Conservation (phyloP, 2,113 vertebrate species). For the Emydocephalus ijimae region DNA sequence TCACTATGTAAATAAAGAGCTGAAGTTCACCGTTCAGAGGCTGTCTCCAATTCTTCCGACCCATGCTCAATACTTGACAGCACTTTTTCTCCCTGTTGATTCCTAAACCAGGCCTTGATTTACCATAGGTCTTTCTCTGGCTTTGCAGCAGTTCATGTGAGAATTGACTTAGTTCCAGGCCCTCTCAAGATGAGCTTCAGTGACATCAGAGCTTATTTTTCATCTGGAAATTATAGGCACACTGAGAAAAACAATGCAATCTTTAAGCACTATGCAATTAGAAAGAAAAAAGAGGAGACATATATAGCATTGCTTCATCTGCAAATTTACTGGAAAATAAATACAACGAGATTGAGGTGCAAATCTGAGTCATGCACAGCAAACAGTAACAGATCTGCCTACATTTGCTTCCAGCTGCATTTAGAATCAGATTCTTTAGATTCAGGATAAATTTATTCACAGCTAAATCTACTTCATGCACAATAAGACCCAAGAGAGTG, state of each 20-base stretch:
- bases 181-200: neutral
- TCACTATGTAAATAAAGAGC: too few relatives aligned
- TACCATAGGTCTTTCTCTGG: neutral
- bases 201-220: constrained; percentile 22
- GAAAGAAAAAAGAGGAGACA: neutral
- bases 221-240: neutral
- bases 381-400: neutral
- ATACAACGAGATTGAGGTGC: neutral
- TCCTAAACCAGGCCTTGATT: neutral
- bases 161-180: neutral
- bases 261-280: neutral
- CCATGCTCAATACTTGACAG: too few relatives aligned
- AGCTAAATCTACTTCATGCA: constrained; percentile 13
- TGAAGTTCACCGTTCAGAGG: too few relatives aligned
- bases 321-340: neutral
- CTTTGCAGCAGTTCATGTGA: neutral
- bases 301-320: neutral
- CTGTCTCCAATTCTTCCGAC: too few relatives aligned
- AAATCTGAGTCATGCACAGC: neutral
- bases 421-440: constrained; percentile 8
- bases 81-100: neutral
- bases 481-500: neutral
- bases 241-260: neutral
- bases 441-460: neutral
- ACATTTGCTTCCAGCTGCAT: neutral